These are phyloP conservation scores for Eucidaris tribuloides DNA, from an alignment of 35 echinoderm and acorn worm species.

Conservation along the genomic window DNA sequence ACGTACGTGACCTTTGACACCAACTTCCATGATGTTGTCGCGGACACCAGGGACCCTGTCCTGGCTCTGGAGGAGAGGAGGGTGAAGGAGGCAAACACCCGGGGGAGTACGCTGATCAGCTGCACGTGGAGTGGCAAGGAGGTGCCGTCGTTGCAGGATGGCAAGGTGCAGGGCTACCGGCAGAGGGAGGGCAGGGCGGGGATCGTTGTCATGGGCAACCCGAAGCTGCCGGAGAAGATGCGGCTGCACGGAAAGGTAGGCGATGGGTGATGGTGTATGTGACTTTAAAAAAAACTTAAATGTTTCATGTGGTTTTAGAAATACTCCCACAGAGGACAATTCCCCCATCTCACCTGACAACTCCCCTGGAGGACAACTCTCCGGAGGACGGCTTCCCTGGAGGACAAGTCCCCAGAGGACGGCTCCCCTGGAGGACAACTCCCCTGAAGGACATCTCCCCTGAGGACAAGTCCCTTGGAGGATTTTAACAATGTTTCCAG, in stretches of 20 bases:
- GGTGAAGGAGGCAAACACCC: background rate
- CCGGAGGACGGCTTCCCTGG: no score
- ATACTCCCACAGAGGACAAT: no score
- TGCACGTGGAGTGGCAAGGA: slow-evolving; percentile 79
- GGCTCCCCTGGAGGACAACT: no score
- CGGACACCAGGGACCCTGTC: slow-evolving; percentile 27
- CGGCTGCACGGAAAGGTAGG: slow-evolving; percentile 68
- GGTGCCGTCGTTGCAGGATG: slow-evolving; percentile 46
- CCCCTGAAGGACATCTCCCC: no score
- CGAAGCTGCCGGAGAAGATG: slow-evolving; percentile 62
- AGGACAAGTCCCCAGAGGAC: no score
- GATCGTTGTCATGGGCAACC: slow-evolving; percentile 75
- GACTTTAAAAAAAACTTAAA: background rate
- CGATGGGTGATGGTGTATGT: background rate
- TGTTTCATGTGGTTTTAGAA: no score
- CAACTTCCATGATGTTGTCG: slow-evolving; percentile 35
- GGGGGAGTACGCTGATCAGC: slow-evolving; percentile 61
- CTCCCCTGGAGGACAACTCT: no score
- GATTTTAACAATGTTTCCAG: no score
- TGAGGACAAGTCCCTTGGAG: no score
- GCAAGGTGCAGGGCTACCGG: slow-evolving; percentile 31
- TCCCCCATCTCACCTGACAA: no score
- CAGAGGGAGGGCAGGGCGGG: slow-evolving; percentile 8
- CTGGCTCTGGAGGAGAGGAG: slow-evolving; percentile 51
- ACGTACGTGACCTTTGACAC: slow-evolving; percentile 68